Base-by-base conservation (phyloP, 2,888 invertebrate genomes). In the Marasmarcha lunaedactyla region DNA sequence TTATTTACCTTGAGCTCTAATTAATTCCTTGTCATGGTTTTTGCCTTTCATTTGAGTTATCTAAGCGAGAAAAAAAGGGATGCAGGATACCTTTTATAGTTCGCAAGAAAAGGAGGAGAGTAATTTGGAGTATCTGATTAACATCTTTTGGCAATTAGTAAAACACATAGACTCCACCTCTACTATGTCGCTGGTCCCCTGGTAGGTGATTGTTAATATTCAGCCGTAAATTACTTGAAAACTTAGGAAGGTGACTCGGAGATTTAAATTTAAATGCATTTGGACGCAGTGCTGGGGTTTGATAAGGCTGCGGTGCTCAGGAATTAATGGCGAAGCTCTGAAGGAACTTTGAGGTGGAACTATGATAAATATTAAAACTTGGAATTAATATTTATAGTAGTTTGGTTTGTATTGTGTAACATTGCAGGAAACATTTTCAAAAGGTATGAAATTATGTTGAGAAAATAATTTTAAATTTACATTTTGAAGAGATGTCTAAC, bases 141-240 rank as follows among this genome's bases (percentile, higher is more conserved):
- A 74, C 85, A 86, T 86, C 85, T 85, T 85, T 85, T 83, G 68
- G 84, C 84, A 85, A 85, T 85, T 85, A 86, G 86, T 85, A 85
- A 85, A 85, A 85, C 84, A 85, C 79, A 85, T 85, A 85, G 85
- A 85, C 85, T 85, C 85, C 84, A 77, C 84, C 85, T 83, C 73
- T 72, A 71, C 69, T 77, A 59, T 84, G 81, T 81, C 37, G 73
- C 74, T 69, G 69, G 52, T 65, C 73, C 78, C 77, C 76, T 73
- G 79, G 78, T 78, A 79, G 78, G 79, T 81, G 78, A 83, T 77
- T 63, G 69, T 81, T 77, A 78, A 72, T 81, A 79, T 78, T 77
- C 79, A 59, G 58, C 70, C 72, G 78, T 81, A 79, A 83, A 83
- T 83, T 81, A 79, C 73, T 76, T 69, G 71, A 67, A 72, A 81